phyloP scores from a whole-genome alignment of 2,797 vertebrate genomes.

The Tarsius wallacei region DNA sequence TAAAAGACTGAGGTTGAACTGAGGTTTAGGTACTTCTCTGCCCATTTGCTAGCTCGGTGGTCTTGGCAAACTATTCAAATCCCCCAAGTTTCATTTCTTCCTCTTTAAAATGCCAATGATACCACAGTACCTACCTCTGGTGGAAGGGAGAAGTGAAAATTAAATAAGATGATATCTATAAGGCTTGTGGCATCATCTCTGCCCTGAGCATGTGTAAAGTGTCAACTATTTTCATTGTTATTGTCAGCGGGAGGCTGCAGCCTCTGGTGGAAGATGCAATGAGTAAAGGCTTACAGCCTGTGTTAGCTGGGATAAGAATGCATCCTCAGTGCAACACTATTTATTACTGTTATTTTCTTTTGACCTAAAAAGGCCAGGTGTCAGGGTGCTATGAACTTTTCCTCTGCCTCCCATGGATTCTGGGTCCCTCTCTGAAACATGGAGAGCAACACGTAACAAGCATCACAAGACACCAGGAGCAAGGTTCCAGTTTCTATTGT shows the following conservation, averaged over 20 bases:
- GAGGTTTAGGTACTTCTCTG: neutral
- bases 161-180: neutral
- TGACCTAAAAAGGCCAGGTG: neutral
- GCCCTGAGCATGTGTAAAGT: neutral
- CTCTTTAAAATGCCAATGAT: slow-evolving; percentile 17
- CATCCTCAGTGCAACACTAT: neutral
- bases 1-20: neutral
- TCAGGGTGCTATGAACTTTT: neutral
- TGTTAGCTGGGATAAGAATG: no score
- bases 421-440: neutral
- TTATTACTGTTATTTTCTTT: slow-evolving; percentile 18
- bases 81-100: slow-evolving; percentile 13
- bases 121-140: neutral
- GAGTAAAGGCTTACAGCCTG: neutral
- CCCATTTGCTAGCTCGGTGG: neutral
- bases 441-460: neutral
- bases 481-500: neutral
- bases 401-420: neutral
- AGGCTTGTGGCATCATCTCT: neutral
- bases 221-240: neutral
- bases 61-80: slow-evolving; percentile 36
- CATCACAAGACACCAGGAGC: neutral
- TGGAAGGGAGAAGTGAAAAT: neutral
- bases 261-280: neutral
- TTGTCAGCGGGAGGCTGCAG: neutral